Evolutionary conservation across 2,797 vertebrate species (phyloP), one percentile per base, ranked within the genome.

Genomic region (Cirrhinus molitorella): DNA sequence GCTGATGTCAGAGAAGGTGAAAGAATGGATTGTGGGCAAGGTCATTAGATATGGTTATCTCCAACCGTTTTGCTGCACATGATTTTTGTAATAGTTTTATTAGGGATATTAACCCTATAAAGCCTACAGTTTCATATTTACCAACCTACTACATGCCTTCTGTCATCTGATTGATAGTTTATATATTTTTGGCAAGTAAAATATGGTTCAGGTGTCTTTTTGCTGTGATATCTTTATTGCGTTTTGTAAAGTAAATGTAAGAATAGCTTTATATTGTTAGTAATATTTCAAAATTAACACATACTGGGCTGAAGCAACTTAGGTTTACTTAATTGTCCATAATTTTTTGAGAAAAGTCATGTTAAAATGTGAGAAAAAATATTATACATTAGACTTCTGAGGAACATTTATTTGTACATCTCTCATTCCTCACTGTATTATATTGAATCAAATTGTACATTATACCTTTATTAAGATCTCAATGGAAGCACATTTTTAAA

Each of bases 31-130:
- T 21, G 65, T 43, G n/a, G 23, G 3, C 47, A 67, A 80, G 34
- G 65, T 57, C 78, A 68, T n/a, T n/a, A 55, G 51, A 57, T 57
- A 57, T 37, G 72, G 51, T 74, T 13, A 55, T 57, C 31, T 37
- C 17, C 51, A 7, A 23, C 1, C 23, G 51, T 31, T 55, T 31
- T 74, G 12, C 21, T 16, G 21, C 31, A 57, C 31, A 40, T n/a
- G 12, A 57, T 74, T 40, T 71, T 47, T 71, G 3, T 0, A 10
- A 74, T 16, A 40, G 37, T 16, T 55, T 37, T 55, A 55, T 73
- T 53, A n/a, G 47, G 17, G 16, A 3, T 10, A 21, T 40, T 40
- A 8, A 34, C 37, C 37, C 37, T 65, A 34, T 31, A 65, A 19
- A 72, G 17, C 16, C 16, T 31, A 13, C 17, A 3, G 68, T 49